Percentiles rank a stretch among this genome's conserved stretches.
These are phyloP conservation scores for Gouania willdenowi DNA, from an alignment of 2,797 vertebrate species.

Conservation along the genomic window DNA sequence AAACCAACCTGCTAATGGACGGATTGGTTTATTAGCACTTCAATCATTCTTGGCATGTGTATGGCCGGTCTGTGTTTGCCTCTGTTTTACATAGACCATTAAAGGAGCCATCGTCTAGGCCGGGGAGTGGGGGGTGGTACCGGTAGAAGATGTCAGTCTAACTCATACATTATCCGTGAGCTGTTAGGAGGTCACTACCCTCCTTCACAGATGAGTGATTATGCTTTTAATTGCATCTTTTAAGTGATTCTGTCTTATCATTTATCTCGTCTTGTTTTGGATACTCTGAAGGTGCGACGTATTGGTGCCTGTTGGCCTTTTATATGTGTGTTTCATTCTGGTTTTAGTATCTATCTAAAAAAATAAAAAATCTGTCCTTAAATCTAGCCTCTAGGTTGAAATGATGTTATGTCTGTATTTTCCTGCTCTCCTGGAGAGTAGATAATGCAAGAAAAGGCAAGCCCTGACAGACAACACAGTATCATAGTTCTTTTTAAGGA, in stretches of 20 bases:
- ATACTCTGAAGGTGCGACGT: constrained; percentile 30
- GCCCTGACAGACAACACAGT: constrained; percentile 3
- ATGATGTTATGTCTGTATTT: constrained; percentile 1
- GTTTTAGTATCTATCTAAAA: constrained; percentile 9
- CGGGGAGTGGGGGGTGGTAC: constrained; percentile 38
- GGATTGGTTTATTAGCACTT: constrained; percentile 61
- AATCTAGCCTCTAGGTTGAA: background rate
- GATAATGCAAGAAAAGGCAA: constrained; percentile 15
- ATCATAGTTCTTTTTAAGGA: background rate
- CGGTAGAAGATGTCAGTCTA: constrained; percentile 43
- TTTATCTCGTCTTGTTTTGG: constrained; percentile 46
- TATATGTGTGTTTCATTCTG: background rate
- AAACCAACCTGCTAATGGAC: constrained; percentile 63
- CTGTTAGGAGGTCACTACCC: constrained; percentile 47
- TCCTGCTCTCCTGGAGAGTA: background rate
- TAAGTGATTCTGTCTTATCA: constrained; percentile 52
- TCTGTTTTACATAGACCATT: constrained; percentile 40
- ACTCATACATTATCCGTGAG: constrained; percentile 54
- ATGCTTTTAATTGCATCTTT: constrained; percentile 36
- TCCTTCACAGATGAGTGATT: constrained; percentile 52
- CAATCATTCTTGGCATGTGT: constrained; percentile 66
- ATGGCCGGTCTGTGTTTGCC: constrained; percentile 41
- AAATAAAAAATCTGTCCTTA: background rate
- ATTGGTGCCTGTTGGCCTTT: constrained; percentile 9
- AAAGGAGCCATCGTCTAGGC: constrained; percentile 45